Base-by-base conservation (phyloP, 1,140 invertebrate genomes). In the Anastrepha obliqua region DNA sequence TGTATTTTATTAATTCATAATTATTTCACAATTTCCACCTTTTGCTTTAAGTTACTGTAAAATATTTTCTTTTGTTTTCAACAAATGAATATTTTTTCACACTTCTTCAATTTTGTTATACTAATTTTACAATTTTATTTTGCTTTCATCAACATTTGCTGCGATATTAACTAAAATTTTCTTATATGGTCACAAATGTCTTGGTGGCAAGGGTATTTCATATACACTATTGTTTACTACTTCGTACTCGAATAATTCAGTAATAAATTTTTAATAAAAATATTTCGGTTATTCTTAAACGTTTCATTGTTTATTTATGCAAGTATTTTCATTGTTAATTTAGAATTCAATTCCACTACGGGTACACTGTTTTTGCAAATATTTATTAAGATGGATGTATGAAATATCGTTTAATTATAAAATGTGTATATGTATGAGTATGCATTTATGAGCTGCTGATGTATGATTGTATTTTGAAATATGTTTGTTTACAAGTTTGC, bases 181-280 rank as follows among this genome's bases (percentile, higher is more conserved):
- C 17, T 74, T 44, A 39, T 67, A 11, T 58, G 55, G 55, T 39
- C 11, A 67, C 65, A 39, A 20, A 39, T 67, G 29, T 8, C 55
- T 29, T 58, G 7, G 8, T 62, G 60, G 17, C 60, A 13, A 62
- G 17, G 3, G 11, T 62, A 17, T 62, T 9, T 15, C 3, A 62
- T 62, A 5, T 39, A 74, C 39, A 74, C 15, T 44, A 3, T 42
- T 44, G 42, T 74, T 74, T 47, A 74, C 17, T 17, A 74, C 44
- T 74, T 74, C 39, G 39, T 74, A 42, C 11, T 15, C 42, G 13
- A 44, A 74, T 62, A n/a, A 62, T 65, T 87, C 44, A 67, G n/a
- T 87, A 86, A 88, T 81, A 88, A 87, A 85, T 88, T 87, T 88
- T 89, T 87, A 87, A 42, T 86, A 60, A 20, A 62, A 86, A 59